phyloP scores from a whole-genome alignment of 2,797 vertebrate species.

The Hippoglossus hippoglossus region DNA sequence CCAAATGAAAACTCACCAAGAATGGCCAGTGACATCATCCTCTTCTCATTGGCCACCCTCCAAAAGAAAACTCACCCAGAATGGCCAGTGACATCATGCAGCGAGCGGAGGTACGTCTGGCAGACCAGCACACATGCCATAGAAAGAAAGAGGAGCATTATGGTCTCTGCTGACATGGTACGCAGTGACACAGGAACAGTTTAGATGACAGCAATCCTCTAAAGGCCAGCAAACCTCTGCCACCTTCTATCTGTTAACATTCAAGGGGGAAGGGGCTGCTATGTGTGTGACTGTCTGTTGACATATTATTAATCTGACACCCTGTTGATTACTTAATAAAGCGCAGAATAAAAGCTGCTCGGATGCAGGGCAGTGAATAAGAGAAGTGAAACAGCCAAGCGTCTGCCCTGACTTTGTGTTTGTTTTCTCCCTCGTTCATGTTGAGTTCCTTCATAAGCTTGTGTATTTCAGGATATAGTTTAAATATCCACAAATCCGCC shows the following conservation, averaged over 20 bases:
- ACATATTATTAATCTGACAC: background rate
- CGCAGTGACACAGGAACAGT: conserved; percentile 31
- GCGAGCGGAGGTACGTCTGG: background rate
- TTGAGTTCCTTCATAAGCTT: background rate
- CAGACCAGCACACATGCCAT: conserved; percentile 15
- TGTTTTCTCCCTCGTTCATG: conserved; percentile 12
- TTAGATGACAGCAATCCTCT: conserved; percentile 1
- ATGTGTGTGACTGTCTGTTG: too few relatives aligned
- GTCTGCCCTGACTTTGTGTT: background rate
- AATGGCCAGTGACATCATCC: conserved; percentile 59
- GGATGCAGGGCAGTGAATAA: background rate
- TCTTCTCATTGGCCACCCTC: conserved; percentile 38
- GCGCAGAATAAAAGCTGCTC: background rate
- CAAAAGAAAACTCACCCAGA: conserved; percentile 33
- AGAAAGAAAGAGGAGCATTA: conserved; percentile 44
- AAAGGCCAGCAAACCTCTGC: conserved; percentile 11
- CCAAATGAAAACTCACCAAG: conserved; percentile 34
- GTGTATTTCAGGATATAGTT: conserved; percentile 35
- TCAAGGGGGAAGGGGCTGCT: background rate
- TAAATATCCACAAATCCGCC: conserved; percentile 28
- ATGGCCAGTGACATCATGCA: conserved; percentile 59
- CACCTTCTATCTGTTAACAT: conserved; percentile 2
- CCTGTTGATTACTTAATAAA: background rate
- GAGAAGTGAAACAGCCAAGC: background rate
- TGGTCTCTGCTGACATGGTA: conserved; percentile 16